These are phyloP conservation scores for Sympetrum striolatum DNA, from an alignment of 2,888 invertebrate genomes.

Conservation along the genomic window DNA sequence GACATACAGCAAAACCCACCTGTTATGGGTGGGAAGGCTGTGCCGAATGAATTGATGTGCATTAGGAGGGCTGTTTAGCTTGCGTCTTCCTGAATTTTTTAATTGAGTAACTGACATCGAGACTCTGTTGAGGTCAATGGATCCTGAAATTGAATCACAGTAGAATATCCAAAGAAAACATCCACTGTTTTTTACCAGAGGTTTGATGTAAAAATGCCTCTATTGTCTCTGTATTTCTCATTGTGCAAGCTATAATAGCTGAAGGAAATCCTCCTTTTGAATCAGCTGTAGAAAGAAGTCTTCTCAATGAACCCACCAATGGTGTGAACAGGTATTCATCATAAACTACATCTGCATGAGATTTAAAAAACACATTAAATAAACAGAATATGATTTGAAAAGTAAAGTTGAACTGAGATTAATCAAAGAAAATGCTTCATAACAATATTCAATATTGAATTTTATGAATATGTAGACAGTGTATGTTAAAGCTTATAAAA, in stretches of 20 bases:
- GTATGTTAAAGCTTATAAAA: not conserved
- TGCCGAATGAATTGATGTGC: no score
- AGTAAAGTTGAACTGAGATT: not conserved
- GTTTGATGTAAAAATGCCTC: not conserved
- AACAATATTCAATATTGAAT: not conserved
- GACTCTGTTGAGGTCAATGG: no score
- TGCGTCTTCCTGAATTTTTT: no score
- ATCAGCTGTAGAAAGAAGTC: not conserved
- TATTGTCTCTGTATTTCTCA: not conserved
- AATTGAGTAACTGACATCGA: no score
- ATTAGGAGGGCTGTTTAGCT: no score
- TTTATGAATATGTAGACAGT: no score
- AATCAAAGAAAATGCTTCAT: not conserved
- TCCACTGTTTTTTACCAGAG: no score
- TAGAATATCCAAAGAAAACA: no score
- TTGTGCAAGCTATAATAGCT: not conserved
- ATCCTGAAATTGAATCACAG: no score
- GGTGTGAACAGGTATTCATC: constrained; percentile 3
- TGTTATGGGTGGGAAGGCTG: no score
- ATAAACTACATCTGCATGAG: constrained; percentile 9
- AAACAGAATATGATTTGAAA: not conserved
- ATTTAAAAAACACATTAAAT: not conserved
- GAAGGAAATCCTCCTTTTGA: not conserved
- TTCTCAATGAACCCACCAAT: not conserved
- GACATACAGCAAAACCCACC: no score